Evolutionary conservation across 2,797 vertebrate genomes (phyloP).

Genomic region (Lycodopsis pacificus): DNA sequence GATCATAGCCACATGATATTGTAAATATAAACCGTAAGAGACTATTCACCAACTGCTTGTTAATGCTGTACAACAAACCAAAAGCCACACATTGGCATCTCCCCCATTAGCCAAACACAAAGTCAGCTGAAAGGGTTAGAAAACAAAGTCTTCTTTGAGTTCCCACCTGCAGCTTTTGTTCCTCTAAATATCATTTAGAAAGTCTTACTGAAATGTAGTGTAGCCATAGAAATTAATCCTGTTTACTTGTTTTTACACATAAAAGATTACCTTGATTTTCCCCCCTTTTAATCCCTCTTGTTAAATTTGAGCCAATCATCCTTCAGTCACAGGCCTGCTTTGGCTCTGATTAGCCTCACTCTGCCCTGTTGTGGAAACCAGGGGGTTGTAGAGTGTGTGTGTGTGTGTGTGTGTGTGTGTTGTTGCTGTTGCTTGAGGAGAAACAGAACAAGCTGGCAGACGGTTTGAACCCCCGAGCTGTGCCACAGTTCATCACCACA

Average conservation of each 20-base stretch:
- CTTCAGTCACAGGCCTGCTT: conserved; percentile 31
- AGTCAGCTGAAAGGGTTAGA: neutral
- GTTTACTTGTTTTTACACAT: conserved; percentile 22
- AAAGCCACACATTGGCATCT: neutral
- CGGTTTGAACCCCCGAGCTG: conserved; percentile 41
- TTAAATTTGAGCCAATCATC: conserved; percentile 46
- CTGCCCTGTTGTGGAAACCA: conserved; percentile 25
- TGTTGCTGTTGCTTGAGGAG: conserved; percentile 28
- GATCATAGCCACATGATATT: neutral
- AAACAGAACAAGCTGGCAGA: conserved; percentile 42
- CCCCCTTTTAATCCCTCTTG: conserved; percentile 44
- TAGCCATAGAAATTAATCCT: conserved; percentile 47
- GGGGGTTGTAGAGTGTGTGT: conserved; percentile 7
- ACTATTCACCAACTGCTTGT: neutral
- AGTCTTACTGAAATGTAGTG: conserved; percentile 7
- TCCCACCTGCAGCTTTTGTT: neutral
- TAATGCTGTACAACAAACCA: neutral
- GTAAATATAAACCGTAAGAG: neutral
- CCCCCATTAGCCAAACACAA: neutral
- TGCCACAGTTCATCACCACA: conserved; percentile 22
- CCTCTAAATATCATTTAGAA: neutral
- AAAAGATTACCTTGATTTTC: conserved; percentile 37
- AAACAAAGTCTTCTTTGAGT: neutral
- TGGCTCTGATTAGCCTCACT: conserved; percentile 44
- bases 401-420: conserved; percentile 22